Percentiles rank a stretch among this genome's conserved stretches.
Conservation (phyloP, 2,888 invertebrate genomes). For the Calameuta pallipes region DNA sequence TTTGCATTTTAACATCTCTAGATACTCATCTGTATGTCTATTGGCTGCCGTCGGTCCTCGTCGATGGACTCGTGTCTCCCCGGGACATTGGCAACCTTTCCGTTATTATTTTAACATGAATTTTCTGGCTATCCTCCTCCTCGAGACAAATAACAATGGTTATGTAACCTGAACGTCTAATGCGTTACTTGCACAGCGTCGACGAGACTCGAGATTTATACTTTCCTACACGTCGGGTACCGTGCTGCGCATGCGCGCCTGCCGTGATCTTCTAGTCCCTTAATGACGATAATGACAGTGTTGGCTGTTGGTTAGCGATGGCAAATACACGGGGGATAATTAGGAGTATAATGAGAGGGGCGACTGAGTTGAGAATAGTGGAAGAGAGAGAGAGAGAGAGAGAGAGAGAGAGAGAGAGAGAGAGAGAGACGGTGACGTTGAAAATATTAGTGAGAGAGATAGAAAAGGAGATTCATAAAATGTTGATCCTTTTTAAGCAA, state of each 20-base stretch:
- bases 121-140: slow-evolving; percentile 45
- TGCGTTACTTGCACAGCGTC: slow-evolving; percentile 1
- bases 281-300: neutral
- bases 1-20: neutral
- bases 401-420: neutral
- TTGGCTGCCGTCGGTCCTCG: neutral
- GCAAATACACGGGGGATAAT: neutral
- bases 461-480: neutral
- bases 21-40: neutral
- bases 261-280: neutral
- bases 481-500: neutral
- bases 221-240: neutral
- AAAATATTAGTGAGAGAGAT: neutral
- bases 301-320: neutral
- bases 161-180: slow-evolving; percentile 34
- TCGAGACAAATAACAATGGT: slow-evolving; percentile 58
- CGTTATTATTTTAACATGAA: slow-evolving; percentile 58
- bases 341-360: neutral
- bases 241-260: neutral
- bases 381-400: no score
- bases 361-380: neutral
- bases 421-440: neutral
- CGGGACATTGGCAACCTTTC: slow-evolving; percentile 48
- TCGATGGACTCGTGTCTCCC: neutral
- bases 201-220: slow-evolving; percentile 5